A percentile compares a stretch with the other conserved stretches of the same genome.
phyloP scores from a whole-genome alignment of 2,797 vertebrate genomes.

The Microtus obscurus region DNA sequence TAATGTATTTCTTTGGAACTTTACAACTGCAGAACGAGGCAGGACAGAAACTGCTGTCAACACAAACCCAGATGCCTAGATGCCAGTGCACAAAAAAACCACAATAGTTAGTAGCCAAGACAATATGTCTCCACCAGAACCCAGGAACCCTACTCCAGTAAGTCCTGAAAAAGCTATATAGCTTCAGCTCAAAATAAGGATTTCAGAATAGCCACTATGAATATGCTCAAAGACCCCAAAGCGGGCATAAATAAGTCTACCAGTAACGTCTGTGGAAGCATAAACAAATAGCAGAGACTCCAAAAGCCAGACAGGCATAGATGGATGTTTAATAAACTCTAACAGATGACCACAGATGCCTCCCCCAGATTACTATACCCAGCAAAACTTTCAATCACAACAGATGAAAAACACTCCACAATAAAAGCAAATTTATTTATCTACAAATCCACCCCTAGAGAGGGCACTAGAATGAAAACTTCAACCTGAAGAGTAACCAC shows the following conservation, averaged over 20 bases:
- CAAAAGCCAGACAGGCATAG: not conserved
- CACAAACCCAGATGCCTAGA: not conserved
- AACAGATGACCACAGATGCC: not conserved
- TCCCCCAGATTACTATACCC: not conserved
- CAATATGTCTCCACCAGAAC: not conserved
- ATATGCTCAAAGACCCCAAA: not conserved
- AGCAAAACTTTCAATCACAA: not conserved
- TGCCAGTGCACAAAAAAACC: not conserved
- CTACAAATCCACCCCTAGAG: not conserved
- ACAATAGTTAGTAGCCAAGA: not conserved
- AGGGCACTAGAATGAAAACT: not conserved
- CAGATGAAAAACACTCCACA: not conserved
- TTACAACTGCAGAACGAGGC: fast-evolving
- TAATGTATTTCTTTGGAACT: too few relatives aligned
- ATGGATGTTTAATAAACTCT: not conserved
- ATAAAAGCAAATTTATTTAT: not conserved
- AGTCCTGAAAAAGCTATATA: not conserved
- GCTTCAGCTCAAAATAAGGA: not conserved
- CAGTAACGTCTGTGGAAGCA: not conserved
- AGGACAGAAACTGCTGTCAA: too few relatives aligned
- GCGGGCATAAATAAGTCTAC: too few relatives aligned
- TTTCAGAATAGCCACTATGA: not conserved
- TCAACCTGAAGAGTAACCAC: not conserved
- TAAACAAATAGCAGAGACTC: not conserved
- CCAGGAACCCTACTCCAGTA: too few relatives aligned